Base-by-base conservation (phyloP, 2,797 vertebrate genomes). In the Crenuchus spilurus region DNA sequence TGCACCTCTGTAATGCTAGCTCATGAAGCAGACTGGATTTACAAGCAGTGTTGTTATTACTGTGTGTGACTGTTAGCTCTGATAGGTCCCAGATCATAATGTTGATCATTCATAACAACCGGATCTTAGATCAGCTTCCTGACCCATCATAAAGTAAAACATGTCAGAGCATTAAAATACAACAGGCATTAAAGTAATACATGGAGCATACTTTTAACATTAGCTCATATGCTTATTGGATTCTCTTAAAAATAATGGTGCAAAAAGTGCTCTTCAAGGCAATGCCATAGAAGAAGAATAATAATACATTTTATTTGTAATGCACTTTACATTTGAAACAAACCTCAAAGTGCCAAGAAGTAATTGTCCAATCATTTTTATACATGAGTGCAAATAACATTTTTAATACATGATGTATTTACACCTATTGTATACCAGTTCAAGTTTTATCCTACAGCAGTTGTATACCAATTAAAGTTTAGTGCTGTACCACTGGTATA, bases 11-110 rank as follows among this genome's bases (percentile, higher is more conserved):
- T 4, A 75, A 64, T 64, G 18, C 6, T 42, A 39, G 70, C 7
- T 64, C 11, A 55, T 48, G 26, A 84, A 81, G 68, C 70, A n/a
- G 74, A 62, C 63, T 70, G 71, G 79, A 85, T 90, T 89, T 87
- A 86, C 81, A 79, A 81, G 31, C 64, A 2, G 3, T n/a, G 7
- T 57, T 63, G 55, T 74, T 77, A 66, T 78, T 74, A 35, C 49
- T 22, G 16, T 76, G 48, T 1, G 35, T 75, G 33, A 33, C 70
- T 41, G 57, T 75, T 77, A 61, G 65, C 22, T 35, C 72, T 64
- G 75, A 52, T 44, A 42, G 63, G 39, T 60, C 52, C 65, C 63
- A 61, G 82, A 44, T 14, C 33, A 37, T 66, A 24, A 30, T 78
- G 57, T 74, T 66, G 33, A 72, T 66, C 44, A 76, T 72, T 70